Conservation (phyloP, 2,113 vertebrate species). For the Opisthocomus hoazin region DNA sequence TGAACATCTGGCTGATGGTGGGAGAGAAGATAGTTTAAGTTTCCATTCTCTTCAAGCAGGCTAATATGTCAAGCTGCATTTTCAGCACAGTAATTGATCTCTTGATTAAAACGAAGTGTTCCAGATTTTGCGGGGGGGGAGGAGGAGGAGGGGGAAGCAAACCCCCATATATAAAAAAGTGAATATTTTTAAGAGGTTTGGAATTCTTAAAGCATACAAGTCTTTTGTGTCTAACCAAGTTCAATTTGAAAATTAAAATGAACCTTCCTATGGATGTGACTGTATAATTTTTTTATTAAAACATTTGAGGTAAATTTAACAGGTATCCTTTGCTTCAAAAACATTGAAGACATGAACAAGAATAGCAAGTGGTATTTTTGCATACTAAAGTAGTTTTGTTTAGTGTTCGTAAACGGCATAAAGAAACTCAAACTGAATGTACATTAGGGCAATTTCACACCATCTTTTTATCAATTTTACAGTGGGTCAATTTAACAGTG, state of each 20-base stretch:
- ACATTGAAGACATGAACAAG: no score
- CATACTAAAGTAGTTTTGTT: neutral
- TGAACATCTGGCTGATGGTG: conserved; percentile 31
- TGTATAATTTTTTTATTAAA: neutral
- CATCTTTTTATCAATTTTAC: conserved; percentile 22
- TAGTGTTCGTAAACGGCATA: neutral
- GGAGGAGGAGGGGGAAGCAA: no score
- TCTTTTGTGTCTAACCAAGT: neutral
- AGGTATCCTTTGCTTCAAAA: neutral
- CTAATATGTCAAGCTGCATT: conserved; percentile 5
- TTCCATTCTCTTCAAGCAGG: conserved; percentile 12
- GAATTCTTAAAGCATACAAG: neutral
- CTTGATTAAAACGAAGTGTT: conserved; percentile 25
- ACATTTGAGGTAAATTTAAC: neutral
- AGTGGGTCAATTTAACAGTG: conserved; percentile 15
- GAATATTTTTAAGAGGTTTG: neutral
- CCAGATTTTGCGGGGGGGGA: no score
- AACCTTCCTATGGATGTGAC: neutral
- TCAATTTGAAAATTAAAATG: neutral
- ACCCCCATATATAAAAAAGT: neutral
- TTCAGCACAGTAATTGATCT: conserved; percentile 13
- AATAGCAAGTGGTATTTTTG: neutral
- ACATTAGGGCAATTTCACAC: neutral
- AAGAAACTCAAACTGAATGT: neutral
- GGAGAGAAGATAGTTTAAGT: conserved; percentile 17